Percentiles rank a stretch among this genome's conserved stretches.
Evolutionary conservation across 2,888 invertebrate genomes (phyloP).

Genomic region (Pyrgus malvae): DNA sequence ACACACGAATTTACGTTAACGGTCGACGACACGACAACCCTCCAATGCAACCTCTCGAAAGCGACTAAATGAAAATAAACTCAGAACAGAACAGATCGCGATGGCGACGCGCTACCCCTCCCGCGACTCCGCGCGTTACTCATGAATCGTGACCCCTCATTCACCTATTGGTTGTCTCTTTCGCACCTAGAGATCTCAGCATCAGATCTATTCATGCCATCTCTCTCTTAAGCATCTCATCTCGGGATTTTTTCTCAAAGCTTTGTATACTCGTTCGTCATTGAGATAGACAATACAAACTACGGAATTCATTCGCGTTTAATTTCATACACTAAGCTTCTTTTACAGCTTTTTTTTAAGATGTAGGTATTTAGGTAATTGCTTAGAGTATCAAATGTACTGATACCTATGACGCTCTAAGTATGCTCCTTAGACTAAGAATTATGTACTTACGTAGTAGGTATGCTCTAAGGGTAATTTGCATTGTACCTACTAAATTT

Average conservation of each 20-base stretch:
- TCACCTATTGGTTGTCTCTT: conserved; percentile 56
- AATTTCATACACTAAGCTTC: background rate
- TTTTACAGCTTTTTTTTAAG: conserved; percentile 5
- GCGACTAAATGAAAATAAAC: conserved; percentile 65
- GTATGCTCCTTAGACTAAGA: no score
- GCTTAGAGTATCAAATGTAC: no score
- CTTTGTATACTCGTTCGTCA: conserved; percentile 10
- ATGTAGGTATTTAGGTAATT: no score
- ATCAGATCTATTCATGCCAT: conserved; percentile 32
- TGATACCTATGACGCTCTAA: no score
- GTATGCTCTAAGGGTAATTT: no score
- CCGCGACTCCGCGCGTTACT: conserved; percentile 39
- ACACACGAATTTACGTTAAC: conserved; percentile 62
- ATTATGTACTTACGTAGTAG: no score
- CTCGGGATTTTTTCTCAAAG: conserved; percentile 44
- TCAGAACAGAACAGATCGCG: conserved; percentile 69
- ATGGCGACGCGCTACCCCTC: conserved; percentile 60
- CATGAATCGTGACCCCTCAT: conserved; percentile 68
- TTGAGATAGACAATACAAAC: conserved; percentile 5
- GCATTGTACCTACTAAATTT: no score
- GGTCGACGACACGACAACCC: conserved; percentile 39
- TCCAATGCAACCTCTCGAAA: conserved; percentile 48
- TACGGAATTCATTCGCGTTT: background rate
- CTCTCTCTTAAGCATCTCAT: conserved; percentile 53
- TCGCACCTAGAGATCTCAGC: conserved; percentile 41